phyloP scores from a whole-genome alignment of 2,888 invertebrate species.

The Azorinus chamasolen region DNA sequence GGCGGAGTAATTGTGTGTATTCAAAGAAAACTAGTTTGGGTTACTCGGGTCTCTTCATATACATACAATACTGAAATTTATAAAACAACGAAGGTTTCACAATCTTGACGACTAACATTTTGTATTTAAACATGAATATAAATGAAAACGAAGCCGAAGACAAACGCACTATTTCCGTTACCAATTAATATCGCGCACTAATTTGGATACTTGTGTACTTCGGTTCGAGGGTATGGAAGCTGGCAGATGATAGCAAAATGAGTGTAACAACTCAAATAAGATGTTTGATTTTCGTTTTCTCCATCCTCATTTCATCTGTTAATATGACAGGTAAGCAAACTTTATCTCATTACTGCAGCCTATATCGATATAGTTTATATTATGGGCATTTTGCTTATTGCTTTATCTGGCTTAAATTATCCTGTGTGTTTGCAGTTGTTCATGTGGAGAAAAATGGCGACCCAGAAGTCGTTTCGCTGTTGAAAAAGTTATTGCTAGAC shows the following conservation, averaged over 20 bases:
- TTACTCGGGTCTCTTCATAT: no score
- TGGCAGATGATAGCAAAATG: slow-evolving; percentile 20
- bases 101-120: no score
- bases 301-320: neutral
- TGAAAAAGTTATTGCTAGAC: no score
- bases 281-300: slow-evolving; percentile 18
- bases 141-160: no score
- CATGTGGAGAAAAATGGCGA: slow-evolving; percentile 6
- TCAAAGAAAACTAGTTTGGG: neutral
- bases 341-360: no score
- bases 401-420: no score
- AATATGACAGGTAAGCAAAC: slow-evolving; percentile 8
- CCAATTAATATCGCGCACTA: neutral
- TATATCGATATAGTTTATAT: no score
- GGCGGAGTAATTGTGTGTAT: slow-evolving; percentile 9
- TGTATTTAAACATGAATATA: no score
- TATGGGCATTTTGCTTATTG: no score
- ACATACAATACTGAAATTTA: no score
- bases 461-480: no score
- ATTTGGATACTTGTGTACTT: neutral
- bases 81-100: no score
- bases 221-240: slow-evolving; percentile 26
- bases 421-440: slow-evolving; percentile 1
- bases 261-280: slow-evolving; percentile 4
- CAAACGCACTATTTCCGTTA: neutral